Conservation (phyloP, 2,113 vertebrate species). For the Polyodon spathula region DNA sequence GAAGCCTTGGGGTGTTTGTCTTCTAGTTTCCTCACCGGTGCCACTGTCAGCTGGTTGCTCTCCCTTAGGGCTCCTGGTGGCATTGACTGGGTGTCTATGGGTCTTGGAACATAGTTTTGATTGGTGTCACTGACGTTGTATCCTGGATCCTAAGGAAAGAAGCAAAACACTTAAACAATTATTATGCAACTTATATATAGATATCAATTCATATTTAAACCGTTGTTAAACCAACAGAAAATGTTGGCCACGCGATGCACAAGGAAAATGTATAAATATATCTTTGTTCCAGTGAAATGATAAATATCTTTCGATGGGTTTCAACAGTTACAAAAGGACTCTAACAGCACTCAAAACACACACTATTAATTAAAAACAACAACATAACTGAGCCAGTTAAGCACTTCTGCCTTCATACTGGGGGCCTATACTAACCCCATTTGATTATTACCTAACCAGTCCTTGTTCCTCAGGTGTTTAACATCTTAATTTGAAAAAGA, state of each 20-base stretch:
- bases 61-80: conserved; percentile 49
- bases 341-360: no score
- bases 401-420: no score
- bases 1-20: conserved; percentile 69
- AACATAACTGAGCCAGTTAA: no score
- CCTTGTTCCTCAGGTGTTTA: no score
- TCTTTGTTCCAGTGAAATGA: no score
- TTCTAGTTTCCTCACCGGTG: conserved; percentile 69
- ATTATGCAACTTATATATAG: conserved; percentile 8
- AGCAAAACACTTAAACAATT: conserved; percentile 9
- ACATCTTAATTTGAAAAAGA: no score
- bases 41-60: conserved; percentile 58
- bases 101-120: conserved; percentile 45
- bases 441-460: no score
- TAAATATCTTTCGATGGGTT: no score
- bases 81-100: conserved; percentile 45
- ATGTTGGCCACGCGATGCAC: not conserved
- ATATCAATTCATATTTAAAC: not conserved
- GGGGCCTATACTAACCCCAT: no score
- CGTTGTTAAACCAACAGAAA: conserved; percentile 6
- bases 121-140: conserved; percentile 33
- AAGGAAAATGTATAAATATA: not conserved
- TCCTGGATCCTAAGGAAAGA: conserved; percentile 15
- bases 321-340: no score
- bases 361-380: no score